Evolutionary conservation across 2,113 vertebrate genomes (phyloP), one percentile per base, ranked within the genome.

Genomic region (Argyrosomus japonicus): DNA sequence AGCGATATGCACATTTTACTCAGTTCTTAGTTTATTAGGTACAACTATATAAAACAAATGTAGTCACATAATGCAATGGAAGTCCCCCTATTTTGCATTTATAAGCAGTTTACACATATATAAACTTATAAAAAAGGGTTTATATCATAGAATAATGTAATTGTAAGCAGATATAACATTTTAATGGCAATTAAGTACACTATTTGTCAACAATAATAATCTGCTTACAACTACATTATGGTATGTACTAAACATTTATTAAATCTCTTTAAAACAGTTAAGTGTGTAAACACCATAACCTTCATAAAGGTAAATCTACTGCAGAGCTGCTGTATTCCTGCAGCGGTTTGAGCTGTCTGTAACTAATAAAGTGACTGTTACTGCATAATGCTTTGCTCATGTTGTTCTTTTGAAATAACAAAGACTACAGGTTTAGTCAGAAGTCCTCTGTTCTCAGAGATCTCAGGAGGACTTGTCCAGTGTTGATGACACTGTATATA

Each of bases 351-450:
- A 45, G 15, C 23, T 61, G 13, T 60, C 14, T 23, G 18, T 65
- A 50, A 9, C 40, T 11, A 56, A 70, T 56, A 57, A 45, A 57
- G 27, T 62, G 27, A 61, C 27, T 1, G 15, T 60, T 14, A 23
- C 17, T 53, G 23, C 81, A 11, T 36, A 40, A 23, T 25, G 9
- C 12, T 27, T 47, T 62, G 36, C 36, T 65, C 19, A 36, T 61
- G 19, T 54, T 70, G 7, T 60, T 64, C 40, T 53, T 71, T 29
- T 64, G 43, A 67, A 65, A 81, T 40, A 57, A 50, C 18, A 54
- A 40, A 43, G 36, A 60, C 5, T 18, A 11, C 57, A 63, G 36
- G 25, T 78, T 75, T 18, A 71, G 25, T 72, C 15, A 32, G 61
- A 53, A 64, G 17, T 68, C 17, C 23, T 69, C 25, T 17, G 48